Conservation (phyloP, 37 sponge, comb jelly and placozoan species). For the Halichondria panicea region DNA sequence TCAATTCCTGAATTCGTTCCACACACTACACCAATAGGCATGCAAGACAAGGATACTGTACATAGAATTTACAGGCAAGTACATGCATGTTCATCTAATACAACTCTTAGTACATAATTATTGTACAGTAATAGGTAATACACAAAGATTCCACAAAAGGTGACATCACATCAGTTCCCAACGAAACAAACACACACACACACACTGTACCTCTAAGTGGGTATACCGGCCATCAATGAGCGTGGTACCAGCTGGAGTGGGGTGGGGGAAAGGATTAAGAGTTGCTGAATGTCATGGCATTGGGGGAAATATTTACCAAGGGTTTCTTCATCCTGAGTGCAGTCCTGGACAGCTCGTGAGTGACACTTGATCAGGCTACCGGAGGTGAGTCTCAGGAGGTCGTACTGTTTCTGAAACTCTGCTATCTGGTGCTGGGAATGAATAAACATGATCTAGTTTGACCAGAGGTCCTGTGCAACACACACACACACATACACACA, state of each 20-base stretch:
- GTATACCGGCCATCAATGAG: conserved; percentile 69
- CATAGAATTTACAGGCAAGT: neutral
- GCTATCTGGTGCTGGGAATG: conserved; percentile 77
- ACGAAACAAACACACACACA: neutral
- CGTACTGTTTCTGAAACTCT: conserved; percentile 74
- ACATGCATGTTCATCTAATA: neutral
- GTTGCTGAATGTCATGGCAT: too few species aligned
- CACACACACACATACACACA: too few species aligned
- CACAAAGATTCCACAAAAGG: too few species aligned
- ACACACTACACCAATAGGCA: neutral
- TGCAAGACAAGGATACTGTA: neutral
- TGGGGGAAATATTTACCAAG: conserved; percentile 29
- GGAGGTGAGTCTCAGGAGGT: conserved; percentile 52
- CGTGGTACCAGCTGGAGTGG: conserved; percentile 28
- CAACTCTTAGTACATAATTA: neutral
- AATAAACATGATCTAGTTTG: too few species aligned
- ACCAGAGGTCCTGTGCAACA: too few species aligned
- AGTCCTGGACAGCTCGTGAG: conserved; percentile 20
- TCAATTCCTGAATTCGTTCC: too few species aligned
- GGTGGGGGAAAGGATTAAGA: neutral
- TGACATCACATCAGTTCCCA: too few species aligned
- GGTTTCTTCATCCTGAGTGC: conserved; percentile 25
- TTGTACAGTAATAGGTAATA: too few species aligned
- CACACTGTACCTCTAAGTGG: conserved; percentile 47
- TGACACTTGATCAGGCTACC: conserved; percentile 56